Conservation (phyloP, 1,140 invertebrate genomes). For the Uloborus diversus region DNA sequence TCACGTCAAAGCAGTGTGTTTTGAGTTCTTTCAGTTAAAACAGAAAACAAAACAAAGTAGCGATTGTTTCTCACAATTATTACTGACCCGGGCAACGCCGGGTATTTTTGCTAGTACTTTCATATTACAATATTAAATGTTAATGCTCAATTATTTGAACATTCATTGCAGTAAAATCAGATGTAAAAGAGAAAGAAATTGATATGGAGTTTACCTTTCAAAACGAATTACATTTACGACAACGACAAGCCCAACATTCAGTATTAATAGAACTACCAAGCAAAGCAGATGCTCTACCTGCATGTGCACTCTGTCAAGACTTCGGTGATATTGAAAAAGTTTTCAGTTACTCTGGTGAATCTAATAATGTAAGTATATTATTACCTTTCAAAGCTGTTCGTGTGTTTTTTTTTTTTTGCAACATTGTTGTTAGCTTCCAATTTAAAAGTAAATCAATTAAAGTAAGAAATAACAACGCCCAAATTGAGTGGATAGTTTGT, state of each 20-base stretch:
- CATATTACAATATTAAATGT: too few relatives aligned
- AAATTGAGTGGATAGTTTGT: neutral
- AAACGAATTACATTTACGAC: neutral
- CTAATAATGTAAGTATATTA: slow-evolving; percentile 35
- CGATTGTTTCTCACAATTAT: too few relatives aligned
- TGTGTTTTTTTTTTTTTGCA: neutral
- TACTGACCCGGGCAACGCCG: too few relatives aligned
- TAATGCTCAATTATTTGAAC: too few relatives aligned
- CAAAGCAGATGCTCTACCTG: slow-evolving; percentile 4
- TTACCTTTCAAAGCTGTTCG: too few relatives aligned
- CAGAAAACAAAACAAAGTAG: too few relatives aligned
- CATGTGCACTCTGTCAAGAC: slow-evolving; percentile 3
- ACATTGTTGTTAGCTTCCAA: neutral
- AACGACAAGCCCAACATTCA: slow-evolving; percentile 2
- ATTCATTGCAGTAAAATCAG: too few relatives aligned
- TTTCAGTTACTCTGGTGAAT: slow-evolving; percentile 9
- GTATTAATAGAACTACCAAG: slow-evolving; percentile 8
- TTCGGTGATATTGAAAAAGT: slow-evolving; percentile 5
- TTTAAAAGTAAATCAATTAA: neutral
- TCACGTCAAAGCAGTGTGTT: too few relatives aligned
- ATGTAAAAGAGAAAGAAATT: too few relatives aligned
- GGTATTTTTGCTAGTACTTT: too few relatives aligned
- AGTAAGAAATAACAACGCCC: neutral
- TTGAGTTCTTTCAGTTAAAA: too few relatives aligned
- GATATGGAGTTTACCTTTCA: slow-evolving; percentile 16